phyloP scores from a whole-genome alignment of 2,113 vertebrate species.

The Cichladusa arquata region DNA sequence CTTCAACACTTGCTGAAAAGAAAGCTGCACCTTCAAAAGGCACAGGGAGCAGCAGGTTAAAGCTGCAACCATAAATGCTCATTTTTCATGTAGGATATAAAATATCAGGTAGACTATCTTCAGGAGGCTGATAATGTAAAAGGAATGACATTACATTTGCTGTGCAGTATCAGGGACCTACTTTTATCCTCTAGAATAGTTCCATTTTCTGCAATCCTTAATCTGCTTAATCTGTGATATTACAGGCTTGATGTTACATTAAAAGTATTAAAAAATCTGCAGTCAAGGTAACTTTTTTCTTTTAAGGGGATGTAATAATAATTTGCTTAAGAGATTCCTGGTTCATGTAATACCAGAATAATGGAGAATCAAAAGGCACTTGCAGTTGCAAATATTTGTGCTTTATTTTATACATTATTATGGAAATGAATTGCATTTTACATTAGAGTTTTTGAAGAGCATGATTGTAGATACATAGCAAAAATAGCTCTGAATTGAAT shows the following conservation, averaged over 20 bases:
- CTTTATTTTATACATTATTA: neutral
- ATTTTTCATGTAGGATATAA: neutral
- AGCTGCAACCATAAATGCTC: neutral
- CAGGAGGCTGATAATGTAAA: neutral
- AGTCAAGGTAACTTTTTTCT: neutral
- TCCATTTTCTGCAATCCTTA: conserved; percentile 7
- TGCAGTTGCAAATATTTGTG: neutral
- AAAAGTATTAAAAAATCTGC: conserved; percentile 49
- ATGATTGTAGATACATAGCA: neutral
- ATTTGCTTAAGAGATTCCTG: neutral
- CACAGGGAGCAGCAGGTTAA: neutral
- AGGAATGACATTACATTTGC: conserved; percentile 37
- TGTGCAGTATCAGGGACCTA: neutral
- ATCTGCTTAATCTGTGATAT: conserved; percentile 30
- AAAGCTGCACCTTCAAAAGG: neutral
- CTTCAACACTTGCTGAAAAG: neutral
- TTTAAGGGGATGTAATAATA: neutral
- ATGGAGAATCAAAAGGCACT: neutral
- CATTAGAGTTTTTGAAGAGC: neutral
- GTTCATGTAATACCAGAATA: neutral
- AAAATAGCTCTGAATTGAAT: conserved; percentile 32
- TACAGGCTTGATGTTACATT: conserved; percentile 48
- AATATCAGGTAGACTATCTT: neutral
- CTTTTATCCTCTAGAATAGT: neutral
- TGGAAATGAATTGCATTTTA: conserved; percentile 23